A percentile compares a stretch with the other conserved stretches of the same genome.
Evolutionary conservation across 2,113 vertebrate genomes (phyloP).

Genomic region (Rallus limicola): DNA sequence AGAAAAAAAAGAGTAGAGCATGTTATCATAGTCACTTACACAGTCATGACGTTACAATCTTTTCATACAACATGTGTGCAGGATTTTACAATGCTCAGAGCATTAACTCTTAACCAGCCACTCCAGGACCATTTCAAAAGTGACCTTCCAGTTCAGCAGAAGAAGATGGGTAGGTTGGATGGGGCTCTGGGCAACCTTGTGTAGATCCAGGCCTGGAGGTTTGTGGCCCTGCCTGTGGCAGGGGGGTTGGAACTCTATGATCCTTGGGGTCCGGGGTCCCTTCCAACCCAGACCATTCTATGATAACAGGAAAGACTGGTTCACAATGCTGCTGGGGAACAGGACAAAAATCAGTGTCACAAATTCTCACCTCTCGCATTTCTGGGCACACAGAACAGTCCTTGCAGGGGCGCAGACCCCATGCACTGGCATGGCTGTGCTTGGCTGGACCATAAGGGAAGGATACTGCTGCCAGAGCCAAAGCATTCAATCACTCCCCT

Average conservation of each 20-base stretch:
- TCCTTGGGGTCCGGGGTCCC: too few species aligned
- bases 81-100: neutral
- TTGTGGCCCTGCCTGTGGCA: too few species aligned
- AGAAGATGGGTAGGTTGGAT: neutral
- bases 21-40: slow-evolving; percentile 7
- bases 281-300: too few species aligned
- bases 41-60: slow-evolving; percentile 10
- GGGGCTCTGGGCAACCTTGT: too few species aligned
- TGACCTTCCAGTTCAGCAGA: neutral
- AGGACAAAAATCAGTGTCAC: neutral
- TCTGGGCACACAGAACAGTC: neutral
- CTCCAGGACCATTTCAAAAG: neutral
- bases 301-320: neutral
- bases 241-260: too few species aligned
- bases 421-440: neutral
- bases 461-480: neutral
- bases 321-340: neutral
- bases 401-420: neutral
- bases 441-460: neutral
- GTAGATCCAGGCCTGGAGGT: too few species aligned
- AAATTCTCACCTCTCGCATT: neutral
- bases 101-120: neutral
- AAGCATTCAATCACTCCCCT: neutral
- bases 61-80: neutral
- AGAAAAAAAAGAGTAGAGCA: neutral